phyloP scores from a whole-genome alignment of 2,888 invertebrate genomes.

The Acanthosoma haemorrhoidale region DNA sequence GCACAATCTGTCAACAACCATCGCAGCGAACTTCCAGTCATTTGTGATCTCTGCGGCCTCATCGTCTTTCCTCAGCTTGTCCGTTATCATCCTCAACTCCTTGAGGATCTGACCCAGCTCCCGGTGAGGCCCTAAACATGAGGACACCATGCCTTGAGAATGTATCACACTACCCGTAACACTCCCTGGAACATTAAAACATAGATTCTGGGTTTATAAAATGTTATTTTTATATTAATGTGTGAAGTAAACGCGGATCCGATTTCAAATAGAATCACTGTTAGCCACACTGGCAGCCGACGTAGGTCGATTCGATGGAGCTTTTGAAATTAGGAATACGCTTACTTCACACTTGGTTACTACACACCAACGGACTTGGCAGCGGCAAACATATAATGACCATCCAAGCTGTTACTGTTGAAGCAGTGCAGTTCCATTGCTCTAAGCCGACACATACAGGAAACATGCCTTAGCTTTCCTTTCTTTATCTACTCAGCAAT shows the following conservation, averaged over 20 bases:
- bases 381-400: background rate
- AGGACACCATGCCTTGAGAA: constrained; percentile 56
- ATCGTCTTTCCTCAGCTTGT: constrained; percentile 91
- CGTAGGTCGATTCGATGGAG: too few relatives aligned
- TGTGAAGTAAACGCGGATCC: background rate
- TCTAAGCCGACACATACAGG: constrained; percentile 11
- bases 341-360: constrained; percentile 6
- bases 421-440: background rate
- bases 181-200: constrained; percentile 30
- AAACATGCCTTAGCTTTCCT: constrained; percentile 12
- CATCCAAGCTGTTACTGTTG: background rate
- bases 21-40: constrained; percentile 99
- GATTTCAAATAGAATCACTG: background rate
- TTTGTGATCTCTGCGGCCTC: constrained; percentile 88
- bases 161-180: constrained; percentile 38
- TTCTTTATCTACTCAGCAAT: background rate
- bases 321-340: background rate
- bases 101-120: constrained; percentile 92
- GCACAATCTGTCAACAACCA: constrained; percentile 99
- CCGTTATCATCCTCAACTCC: constrained; percentile 88
- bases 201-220: constrained; percentile 25
- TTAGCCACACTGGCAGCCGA: too few relatives aligned
- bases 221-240: background rate
- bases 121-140: constrained; percentile 86
- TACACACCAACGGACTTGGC: constrained; percentile 24